These are phyloP conservation scores for Chitala chitala DNA, from an alignment of 2,113 vertebrate species.

Conservation along the genomic window DNA sequence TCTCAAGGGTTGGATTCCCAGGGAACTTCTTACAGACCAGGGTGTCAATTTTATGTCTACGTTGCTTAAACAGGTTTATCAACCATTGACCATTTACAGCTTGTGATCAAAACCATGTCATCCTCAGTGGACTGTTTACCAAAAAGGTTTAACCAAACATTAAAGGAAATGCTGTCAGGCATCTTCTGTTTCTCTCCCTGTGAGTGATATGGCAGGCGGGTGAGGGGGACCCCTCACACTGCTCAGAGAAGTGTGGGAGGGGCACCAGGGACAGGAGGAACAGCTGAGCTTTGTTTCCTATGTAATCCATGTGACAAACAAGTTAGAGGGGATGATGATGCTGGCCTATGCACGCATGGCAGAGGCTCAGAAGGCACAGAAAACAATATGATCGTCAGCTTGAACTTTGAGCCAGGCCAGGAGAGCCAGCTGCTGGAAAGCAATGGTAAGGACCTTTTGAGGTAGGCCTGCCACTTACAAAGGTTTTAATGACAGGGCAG, in stretches of 20 bases:
- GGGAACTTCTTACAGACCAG: too few relatives aligned
- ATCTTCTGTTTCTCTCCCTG: background rate
- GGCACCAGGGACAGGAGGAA: background rate
- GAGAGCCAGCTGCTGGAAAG: background rate
- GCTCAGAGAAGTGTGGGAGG: background rate
- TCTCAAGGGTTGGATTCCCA: too few relatives aligned
- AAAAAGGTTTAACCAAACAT: background rate
- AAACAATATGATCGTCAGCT: background rate
- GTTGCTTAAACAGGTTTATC: too few relatives aligned
- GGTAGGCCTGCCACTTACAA: background rate
- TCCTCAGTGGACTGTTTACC: background rate
- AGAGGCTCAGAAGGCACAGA: background rate
- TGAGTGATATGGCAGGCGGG: background rate
- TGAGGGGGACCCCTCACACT: background rate
- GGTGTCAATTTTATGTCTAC: too few relatives aligned
- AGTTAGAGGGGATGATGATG: background rate
- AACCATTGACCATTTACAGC: too few relatives aligned
- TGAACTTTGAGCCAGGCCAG: background rate
- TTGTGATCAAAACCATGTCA: too few relatives aligned
- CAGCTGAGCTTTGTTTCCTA: background rate
- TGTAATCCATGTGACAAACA: background rate
- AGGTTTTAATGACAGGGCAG: background rate
- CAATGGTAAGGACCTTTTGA: background rate
- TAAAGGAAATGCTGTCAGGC: background rate
- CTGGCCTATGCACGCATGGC: background rate